A percentile compares a stretch with the other conserved stretches of the same genome.
Evolutionary conservation across 2,888 invertebrate genomes (phyloP).

Genomic region (Drosophila melanocephala): DNA sequence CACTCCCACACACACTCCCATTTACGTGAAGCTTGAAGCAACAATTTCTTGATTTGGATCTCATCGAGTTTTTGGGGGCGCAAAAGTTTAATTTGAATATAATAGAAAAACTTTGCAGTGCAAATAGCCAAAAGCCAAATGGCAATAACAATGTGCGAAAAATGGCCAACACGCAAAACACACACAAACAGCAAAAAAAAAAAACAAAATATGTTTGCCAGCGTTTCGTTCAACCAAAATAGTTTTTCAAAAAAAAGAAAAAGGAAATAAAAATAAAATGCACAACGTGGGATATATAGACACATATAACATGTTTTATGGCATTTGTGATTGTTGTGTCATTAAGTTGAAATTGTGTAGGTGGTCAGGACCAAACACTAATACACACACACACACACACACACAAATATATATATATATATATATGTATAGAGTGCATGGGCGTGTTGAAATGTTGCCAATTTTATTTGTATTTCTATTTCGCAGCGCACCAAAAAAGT

Average conservation of each 20-base stretch:
- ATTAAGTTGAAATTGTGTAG: slow-evolving; percentile 81
- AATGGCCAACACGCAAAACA: slow-evolving; percentile 31
- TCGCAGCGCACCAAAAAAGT: slow-evolving; percentile 61
- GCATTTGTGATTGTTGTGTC: slow-evolving; percentile 81
- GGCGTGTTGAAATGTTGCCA: slow-evolving; percentile 64
- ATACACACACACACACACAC: slow-evolving; percentile 17
- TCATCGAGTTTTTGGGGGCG: slow-evolving; percentile 13
- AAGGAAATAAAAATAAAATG: slow-evolving; percentile 17
- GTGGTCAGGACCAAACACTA: slow-evolving; percentile 56
- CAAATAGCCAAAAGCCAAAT: slow-evolving; percentile 63
- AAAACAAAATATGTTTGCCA: slow-evolving; percentile 18
- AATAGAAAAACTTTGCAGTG: slow-evolving; percentile 76
- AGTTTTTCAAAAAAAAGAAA: slow-evolving; percentile 49
- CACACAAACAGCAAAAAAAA: slow-evolving; percentile 15
- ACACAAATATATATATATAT: background rate
- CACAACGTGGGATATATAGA: slow-evolving; percentile 2
- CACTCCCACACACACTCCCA: background rate
- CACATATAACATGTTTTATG: slow-evolving; percentile 76
- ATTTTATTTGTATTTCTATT: slow-evolving; percentile 71
- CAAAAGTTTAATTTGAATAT: slow-evolving; percentile 80
- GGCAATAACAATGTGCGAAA: slow-evolving; percentile 55
- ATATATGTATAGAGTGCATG: slow-evolving; percentile 13
- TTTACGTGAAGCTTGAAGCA: slow-evolving; percentile 48
- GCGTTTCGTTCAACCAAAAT: slow-evolving; percentile 48
- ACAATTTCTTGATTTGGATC: slow-evolving; percentile 55